These are phyloP conservation scores for Miniopterus natalensis DNA, from an alignment of 2,113 vertebrate species.

Conservation along the genomic window DNA sequence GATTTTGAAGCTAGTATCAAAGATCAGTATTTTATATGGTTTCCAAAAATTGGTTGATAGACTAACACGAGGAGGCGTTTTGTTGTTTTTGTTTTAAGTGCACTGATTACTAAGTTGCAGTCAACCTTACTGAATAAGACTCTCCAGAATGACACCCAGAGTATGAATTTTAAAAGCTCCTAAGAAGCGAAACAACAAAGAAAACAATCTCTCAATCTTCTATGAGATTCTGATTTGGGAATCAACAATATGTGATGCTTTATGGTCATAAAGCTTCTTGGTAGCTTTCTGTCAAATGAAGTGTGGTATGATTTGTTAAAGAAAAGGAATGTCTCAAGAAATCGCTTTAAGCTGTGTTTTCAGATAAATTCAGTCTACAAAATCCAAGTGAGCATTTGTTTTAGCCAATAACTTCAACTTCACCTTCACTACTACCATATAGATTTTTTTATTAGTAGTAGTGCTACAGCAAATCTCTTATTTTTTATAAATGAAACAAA, in stretches of 20 bases:
- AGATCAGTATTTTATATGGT: neutral
- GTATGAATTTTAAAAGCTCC: slow-evolving; percentile 14
- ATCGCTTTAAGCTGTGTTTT: neutral
- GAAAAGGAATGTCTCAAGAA: neutral
- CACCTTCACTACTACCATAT: neutral
- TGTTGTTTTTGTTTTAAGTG: neutral
- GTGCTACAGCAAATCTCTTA: neutral
- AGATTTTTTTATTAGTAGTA: neutral
- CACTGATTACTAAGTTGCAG: neutral
- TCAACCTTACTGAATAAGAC: neutral
- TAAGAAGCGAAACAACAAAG: neutral
- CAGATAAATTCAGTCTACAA: neutral
- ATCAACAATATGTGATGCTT: neutral
- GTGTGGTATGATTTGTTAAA: neutral
- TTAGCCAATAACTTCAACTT: neutral
- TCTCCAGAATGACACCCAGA: neutral
- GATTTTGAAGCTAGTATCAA: neutral
- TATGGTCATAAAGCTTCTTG: neutral
- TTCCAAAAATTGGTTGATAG: neutral
- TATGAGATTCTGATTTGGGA: neutral
- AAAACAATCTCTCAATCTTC: neutral
- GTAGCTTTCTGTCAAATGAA: neutral
- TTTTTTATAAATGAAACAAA: neutral
- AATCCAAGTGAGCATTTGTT: neutral
- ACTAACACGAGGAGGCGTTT: neutral